These are phyloP conservation scores for Melieria crassipennis DNA, from an alignment of 2,888 invertebrate species.

Conservation along the genomic window DNA sequence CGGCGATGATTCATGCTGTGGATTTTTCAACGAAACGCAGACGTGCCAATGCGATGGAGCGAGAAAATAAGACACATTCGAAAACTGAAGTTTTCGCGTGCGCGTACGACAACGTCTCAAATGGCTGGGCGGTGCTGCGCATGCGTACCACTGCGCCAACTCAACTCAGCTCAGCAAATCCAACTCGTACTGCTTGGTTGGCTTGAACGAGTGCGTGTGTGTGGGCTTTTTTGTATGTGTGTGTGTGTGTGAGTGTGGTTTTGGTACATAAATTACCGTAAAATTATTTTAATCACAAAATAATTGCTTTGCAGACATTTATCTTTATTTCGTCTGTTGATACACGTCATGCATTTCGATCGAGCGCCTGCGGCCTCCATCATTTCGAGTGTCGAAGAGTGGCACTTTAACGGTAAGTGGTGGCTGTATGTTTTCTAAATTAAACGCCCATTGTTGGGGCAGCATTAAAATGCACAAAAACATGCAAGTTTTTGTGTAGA, in stretches of 20 bases:
- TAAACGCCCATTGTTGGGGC: no score
- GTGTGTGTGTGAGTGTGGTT: slow-evolving; percentile 16
- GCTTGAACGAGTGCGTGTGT: no score
- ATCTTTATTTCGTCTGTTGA: no score
- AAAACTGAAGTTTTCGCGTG: slow-evolving; percentile 9
- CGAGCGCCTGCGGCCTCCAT: no score
- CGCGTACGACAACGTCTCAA: slow-evolving; percentile 25
- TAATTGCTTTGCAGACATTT: slow-evolving; percentile 31
- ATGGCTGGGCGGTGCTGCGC: slow-evolving; percentile 13
- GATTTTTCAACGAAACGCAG: no score
- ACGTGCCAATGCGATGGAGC: neutral
- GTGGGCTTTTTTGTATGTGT: slow-evolving; percentile 1
- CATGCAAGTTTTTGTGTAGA: no score
- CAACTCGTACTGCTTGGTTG: no score
- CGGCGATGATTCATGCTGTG: neutral
- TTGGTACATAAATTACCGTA: slow-evolving; percentile 27
- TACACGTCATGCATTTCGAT: no score
- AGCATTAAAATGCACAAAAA: no score
- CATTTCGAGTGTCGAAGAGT: no score
- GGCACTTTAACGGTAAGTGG: no score
- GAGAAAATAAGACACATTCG: slow-evolving; percentile 2
- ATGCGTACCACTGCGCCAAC: slow-evolving; percentile 2
- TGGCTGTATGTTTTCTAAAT: no score
- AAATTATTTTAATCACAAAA: slow-evolving; percentile 37
- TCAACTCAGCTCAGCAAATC: slow-evolving; percentile 11